These are phyloP conservation scores for Heliconius sara DNA, from an alignment of 2,888 invertebrate genomes.

Conservation along the genomic window DNA sequence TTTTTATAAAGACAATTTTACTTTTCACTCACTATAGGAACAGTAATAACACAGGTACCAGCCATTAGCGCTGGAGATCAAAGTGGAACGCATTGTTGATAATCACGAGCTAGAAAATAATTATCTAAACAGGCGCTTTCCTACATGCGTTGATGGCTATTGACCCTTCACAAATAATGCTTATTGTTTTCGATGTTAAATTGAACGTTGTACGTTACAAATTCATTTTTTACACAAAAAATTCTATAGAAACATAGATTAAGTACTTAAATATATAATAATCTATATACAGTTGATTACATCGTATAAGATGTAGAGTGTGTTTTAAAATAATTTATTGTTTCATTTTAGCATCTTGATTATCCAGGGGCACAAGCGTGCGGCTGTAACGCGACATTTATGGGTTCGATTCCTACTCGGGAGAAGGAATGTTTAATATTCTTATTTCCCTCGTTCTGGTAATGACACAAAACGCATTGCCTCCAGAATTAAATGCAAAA, in stretches of 20 bases:
- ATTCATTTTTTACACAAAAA: neutral
- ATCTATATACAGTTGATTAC: no score
- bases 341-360: no score
- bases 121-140: conserved; percentile 55
- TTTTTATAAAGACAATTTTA: conserved; percentile 39
- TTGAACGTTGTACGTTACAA: neutral
- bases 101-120: conserved; percentile 67
- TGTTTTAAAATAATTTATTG: no score
- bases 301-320: no score
- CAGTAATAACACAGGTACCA: conserved; percentile 46
- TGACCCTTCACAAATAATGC: neutral
- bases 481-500: no score
- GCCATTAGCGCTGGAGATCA: conserved; percentile 51
- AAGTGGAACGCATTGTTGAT: conserved; percentile 65
- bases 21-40: conserved; percentile 36
- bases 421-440: no score
- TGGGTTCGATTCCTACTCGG: no score
- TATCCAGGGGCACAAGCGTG: no score
- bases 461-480: no score
- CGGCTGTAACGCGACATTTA: no score
- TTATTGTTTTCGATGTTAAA: neutral
- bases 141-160: conserved; percentile 13
- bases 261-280: no score
- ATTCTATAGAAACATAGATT: neutral
- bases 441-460: no score